These are phyloP conservation scores for Lissocephala sabroskyi DNA, from an alignment of 2,888 invertebrate species.

Conservation along the genomic window DNA sequence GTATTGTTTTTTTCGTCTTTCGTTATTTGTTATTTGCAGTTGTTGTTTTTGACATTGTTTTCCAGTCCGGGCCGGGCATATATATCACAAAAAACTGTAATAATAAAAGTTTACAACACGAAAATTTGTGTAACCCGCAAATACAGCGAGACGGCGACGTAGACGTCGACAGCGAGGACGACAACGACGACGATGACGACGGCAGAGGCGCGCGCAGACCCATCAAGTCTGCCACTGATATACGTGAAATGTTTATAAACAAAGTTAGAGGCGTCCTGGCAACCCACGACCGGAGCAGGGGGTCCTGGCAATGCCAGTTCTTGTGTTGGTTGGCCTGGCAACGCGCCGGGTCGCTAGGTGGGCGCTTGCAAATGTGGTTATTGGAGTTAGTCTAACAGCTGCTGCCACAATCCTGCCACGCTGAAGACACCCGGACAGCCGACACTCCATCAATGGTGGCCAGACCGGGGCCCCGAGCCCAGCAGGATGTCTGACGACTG, in stretches of 20 bases:
- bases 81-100: conserved; percentile 30
- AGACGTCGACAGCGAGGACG: no score
- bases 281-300: background rate
- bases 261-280: conserved; percentile 28
- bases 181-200: no score
- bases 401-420: conserved; percentile 7
- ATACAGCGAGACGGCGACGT: no score
- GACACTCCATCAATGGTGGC: conserved; percentile 39
- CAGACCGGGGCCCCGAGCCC: background rate
- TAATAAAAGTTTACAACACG: conserved; percentile 56
- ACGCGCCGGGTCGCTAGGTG: conserved; percentile 5
- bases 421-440: conserved; percentile 13
- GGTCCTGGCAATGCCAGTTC: no score
- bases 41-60: conserved; percentile 29
- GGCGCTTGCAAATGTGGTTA: conserved; percentile 39
- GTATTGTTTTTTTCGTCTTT: background rate
- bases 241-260: conserved; percentile 64
- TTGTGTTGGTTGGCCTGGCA: no score
- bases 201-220: background rate
- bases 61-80: conserved; percentile 30
- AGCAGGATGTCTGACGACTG: background rate
- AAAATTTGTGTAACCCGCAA: conserved; percentile 37
- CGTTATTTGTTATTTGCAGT: conserved; percentile 12
- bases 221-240: conserved; percentile 20
- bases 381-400: conserved; percentile 39